phyloP scores from a whole-genome alignment of 2,113 vertebrate genomes.

The Crotalus helleri region DNA sequence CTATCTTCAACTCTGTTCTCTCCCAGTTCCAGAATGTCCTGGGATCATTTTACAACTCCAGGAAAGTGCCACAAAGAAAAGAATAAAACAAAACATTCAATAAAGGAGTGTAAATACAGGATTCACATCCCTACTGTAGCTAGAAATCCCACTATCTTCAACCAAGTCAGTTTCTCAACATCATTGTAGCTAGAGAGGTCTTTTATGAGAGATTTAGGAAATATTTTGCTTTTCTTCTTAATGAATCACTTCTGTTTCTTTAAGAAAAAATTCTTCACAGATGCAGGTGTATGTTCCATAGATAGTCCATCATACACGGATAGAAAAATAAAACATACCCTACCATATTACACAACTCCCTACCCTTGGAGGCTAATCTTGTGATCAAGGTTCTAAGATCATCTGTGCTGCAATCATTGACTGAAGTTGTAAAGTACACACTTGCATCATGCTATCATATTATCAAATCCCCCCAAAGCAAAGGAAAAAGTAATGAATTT shows the following conservation, averaged over 20 bases:
- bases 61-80: not conserved
- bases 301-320: not conserved
- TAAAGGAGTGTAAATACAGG: not conserved
- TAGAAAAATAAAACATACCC: not conserved
- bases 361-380: not conserved
- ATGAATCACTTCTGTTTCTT: not conserved
- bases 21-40: not conserved
- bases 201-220: not conserved
- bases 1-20: not conserved
- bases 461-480: not conserved
- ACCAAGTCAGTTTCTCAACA: not conserved
- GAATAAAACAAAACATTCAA: not conserved
- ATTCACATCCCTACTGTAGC: not conserved
- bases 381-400: not conserved
- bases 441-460: not conserved
- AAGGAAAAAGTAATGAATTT: not conserved
- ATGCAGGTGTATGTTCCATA: not conserved
- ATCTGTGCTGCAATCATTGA: not conserved
- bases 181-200: not conserved
- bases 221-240: not conserved
- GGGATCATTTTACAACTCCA: not conserved
- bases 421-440: not conserved
- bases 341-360: not conserved
- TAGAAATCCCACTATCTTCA: not conserved
- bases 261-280: not conserved